Percentiles rank a stretch among this genome's conserved stretches.
Conservation (phyloP, 2,888 invertebrate genomes). For the Sesia bembeciformis region DNA sequence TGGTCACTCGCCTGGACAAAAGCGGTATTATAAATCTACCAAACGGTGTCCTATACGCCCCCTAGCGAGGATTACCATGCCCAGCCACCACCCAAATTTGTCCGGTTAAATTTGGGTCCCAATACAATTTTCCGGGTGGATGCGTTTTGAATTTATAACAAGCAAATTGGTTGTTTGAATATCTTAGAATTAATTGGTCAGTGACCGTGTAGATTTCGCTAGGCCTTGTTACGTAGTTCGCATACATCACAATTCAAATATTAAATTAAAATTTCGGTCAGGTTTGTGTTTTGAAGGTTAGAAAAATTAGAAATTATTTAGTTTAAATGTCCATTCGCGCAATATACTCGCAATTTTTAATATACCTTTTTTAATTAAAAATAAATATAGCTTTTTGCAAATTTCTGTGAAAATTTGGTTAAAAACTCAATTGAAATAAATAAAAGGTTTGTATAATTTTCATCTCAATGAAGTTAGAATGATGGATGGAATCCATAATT, state of each 20-base stretch:
- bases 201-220: constrained; percentile 35
- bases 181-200: constrained; percentile 64
- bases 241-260: background rate
- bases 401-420: too few species aligned
- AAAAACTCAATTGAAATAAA: too few species aligned
- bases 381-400: too few species aligned
- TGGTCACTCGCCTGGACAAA: constrained; percentile 41
- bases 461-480: too few species aligned
- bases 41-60: constrained; percentile 20
- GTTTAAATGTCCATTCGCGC: too few species aligned
- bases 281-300: too few species aligned
- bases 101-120: constrained; percentile 46
- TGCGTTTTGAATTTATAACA: constrained; percentile 73
- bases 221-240: background rate
- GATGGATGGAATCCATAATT: too few species aligned
- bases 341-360: too few species aligned
- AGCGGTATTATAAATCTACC: constrained; percentile 38
- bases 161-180: constrained; percentile 67
- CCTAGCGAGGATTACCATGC: constrained; percentile 13
- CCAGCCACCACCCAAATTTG: constrained; percentile 23
- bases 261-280: background rate
- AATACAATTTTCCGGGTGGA: constrained; percentile 68
- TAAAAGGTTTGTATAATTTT: too few species aligned
- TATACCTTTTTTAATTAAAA: too few species aligned
- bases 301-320: too few species aligned